These are phyloP conservation scores for Bothrops jararaca DNA, from an alignment of 2,113 vertebrate species.

Conservation along the genomic window DNA sequence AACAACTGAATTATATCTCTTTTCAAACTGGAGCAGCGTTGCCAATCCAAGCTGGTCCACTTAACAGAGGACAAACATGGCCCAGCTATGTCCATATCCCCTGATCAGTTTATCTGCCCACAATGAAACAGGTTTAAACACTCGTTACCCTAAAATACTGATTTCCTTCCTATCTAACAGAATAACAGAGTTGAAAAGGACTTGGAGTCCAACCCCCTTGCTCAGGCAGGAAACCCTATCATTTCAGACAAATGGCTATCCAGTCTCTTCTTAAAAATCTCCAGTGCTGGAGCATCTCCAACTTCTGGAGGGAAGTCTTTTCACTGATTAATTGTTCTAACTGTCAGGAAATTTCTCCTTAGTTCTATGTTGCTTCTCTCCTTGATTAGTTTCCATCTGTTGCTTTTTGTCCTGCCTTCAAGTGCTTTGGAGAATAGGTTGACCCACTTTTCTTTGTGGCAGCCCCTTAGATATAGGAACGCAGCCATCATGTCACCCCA, in stretches of 20 bases:
- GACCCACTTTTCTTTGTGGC: background rate
- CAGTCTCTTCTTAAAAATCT: background rate
- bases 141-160: background rate
- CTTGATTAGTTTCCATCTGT: background rate
- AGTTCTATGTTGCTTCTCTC: background rate
- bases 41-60: background rate
- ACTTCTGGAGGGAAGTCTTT: background rate
- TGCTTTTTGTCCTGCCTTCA: background rate
- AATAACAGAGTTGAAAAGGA: too few species aligned
- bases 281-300: background rate
- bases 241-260: background rate
- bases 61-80: background rate
- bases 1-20: background rate
- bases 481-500: background rate
- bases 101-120: background rate
- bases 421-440: background rate
- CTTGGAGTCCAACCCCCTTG: background rate
- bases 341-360: background rate
- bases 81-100: background rate
- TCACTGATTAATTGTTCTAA: background rate
- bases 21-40: background rate
- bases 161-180: background rate
- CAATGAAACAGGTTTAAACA: background rate
- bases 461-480: background rate
- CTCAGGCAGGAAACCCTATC: background rate